These are phyloP conservation scores for Calonectris borealis DNA, from an alignment of 2,113 vertebrate species.

Conservation along the genomic window DNA sequence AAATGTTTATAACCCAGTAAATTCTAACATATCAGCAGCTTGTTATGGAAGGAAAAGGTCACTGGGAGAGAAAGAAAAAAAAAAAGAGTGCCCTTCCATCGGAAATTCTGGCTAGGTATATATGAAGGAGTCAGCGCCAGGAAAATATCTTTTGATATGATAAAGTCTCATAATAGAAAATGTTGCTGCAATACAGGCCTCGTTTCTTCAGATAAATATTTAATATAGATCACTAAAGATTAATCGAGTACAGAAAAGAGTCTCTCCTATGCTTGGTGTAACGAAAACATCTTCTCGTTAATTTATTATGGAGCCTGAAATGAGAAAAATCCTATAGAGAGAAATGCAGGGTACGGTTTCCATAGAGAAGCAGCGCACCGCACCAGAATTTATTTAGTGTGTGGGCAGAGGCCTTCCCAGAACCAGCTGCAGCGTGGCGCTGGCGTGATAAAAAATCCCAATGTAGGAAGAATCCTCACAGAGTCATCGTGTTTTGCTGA, in stretches of 20 bases:
- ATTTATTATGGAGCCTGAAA: constrained; percentile 73
- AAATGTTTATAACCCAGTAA: constrained; percentile 73
- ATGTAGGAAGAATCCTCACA: background rate
- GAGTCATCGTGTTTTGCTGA: background rate
- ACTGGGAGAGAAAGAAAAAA: background rate
- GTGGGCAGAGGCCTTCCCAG: constrained; percentile 60
- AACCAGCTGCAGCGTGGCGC: constrained; percentile 39
- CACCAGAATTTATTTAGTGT: constrained; percentile 62
- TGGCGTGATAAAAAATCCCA: background rate
- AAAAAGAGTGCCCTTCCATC: constrained; percentile 59
- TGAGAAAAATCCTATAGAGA: constrained; percentile 59
- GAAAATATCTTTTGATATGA: constrained; percentile 75
- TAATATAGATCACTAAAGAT: constrained; percentile 84
- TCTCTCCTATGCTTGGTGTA: constrained; percentile 62
- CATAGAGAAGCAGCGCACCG: constrained; percentile 59
- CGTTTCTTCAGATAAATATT: constrained; percentile 81
- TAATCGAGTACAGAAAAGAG: constrained; percentile 72
- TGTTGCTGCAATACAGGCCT: constrained; percentile 74
- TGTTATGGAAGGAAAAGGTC: constrained; percentile 74
- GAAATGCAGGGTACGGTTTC: constrained; percentile 52
- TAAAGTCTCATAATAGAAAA: constrained; percentile 79
- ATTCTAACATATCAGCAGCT: constrained; percentile 74
- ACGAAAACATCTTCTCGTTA: constrained; percentile 70
- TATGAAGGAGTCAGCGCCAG: constrained; percentile 42
- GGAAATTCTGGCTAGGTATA: constrained; percentile 71